These are phyloP conservation scores for Abrostola tripartita DNA, from an alignment of 2,888 invertebrate genomes.

Conservation along the genomic window DNA sequence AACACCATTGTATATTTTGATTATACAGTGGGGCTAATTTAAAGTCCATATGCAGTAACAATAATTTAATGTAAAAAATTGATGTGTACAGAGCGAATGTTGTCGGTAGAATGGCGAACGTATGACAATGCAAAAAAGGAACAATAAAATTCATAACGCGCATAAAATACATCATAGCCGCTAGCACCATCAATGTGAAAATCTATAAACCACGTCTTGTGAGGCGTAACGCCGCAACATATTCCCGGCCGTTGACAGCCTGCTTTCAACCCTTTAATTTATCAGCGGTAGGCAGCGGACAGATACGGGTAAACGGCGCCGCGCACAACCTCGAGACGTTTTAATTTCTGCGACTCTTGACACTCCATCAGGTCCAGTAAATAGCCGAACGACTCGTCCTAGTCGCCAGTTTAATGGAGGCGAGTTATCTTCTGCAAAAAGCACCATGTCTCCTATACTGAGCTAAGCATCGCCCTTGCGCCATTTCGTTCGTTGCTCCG, in stretches of 20 bases:
- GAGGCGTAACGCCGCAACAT: not conserved
- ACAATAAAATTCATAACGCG: too few relatives aligned
- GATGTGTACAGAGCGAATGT: too few relatives aligned
- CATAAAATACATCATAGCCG: too few relatives aligned
- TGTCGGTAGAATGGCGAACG: too few relatives aligned
- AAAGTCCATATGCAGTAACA: too few relatives aligned
- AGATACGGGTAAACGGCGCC: constrained; percentile 3
- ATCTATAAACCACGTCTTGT: too few relatives aligned
- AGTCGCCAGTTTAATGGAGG: constrained; percentile 10
- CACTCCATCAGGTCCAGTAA: constrained; percentile 7
- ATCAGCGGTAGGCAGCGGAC: constrained; percentile 5
- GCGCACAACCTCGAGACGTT: constrained; percentile 1
- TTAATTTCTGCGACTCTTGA: constrained; percentile 3
- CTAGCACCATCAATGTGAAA: too few relatives aligned
- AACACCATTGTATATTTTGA: too few relatives aligned
- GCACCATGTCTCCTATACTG: constrained; percentile 5
- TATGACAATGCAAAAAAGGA: too few relatives aligned
- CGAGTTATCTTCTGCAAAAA: constrained; percentile 2
- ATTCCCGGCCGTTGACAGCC: constrained; percentile 11
- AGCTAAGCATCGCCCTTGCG: constrained; percentile 8
- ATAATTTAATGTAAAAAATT: too few relatives aligned
- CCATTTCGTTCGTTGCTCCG: constrained; percentile 8
- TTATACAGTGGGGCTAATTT: too few relatives aligned
- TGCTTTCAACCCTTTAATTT: constrained; percentile 7
- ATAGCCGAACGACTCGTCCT: constrained; percentile 1